Evolutionary conservation across 2,113 vertebrate genomes (phyloP), one percentile per base, ranked within the genome.

Genomic region (Chaenocephalus aceratus): DNA sequence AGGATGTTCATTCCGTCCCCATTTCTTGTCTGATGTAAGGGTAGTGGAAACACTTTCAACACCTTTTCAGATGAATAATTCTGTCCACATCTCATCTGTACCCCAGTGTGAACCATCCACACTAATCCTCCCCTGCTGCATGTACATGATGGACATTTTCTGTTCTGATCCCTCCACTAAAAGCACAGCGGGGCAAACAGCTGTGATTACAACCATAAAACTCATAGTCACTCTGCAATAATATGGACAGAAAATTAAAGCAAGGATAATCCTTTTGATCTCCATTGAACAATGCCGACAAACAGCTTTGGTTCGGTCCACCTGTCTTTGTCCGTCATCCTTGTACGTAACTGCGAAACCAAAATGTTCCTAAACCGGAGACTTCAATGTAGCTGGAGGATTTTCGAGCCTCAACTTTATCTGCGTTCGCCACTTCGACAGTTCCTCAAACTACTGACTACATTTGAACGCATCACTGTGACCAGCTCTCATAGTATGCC

Each of bases 191-290:
- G 26, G 64, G 16, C 45, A 30, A 21, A 76, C 11, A 71, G 73
- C 73, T 80, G 51, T 66, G 51, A 74, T 74, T 53, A 79, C 78
- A 72, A 59, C 51, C 60, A 44, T 61, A n/a, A 72, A 11, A 58
- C 14, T 61, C 34, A 18, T 67, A 1, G 26, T 23, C 62, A 41
- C 54, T 15, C 70, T 23, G 6, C 30, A 58, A 34, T 60, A 69
- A 67, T 66, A 21, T 49, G 56, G 49, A 52, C 49, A 60, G n/a
- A 45, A 67, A 65, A 66, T 2, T 53, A 72, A 60, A 10, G 18
- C 51, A 63, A 59, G 21, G 6, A 6, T 14, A 51, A 6, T 1
- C 36, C 49, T 45, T 72, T 18, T 26, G 4, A 70, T 49, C 58
- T 9, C 49, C 4, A 1, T 26, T 26, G 26, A 26, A 26, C 26